phyloP scores from a whole-genome alignment of 2,888 invertebrate genomes.

The Tineola bisselliella region DNA sequence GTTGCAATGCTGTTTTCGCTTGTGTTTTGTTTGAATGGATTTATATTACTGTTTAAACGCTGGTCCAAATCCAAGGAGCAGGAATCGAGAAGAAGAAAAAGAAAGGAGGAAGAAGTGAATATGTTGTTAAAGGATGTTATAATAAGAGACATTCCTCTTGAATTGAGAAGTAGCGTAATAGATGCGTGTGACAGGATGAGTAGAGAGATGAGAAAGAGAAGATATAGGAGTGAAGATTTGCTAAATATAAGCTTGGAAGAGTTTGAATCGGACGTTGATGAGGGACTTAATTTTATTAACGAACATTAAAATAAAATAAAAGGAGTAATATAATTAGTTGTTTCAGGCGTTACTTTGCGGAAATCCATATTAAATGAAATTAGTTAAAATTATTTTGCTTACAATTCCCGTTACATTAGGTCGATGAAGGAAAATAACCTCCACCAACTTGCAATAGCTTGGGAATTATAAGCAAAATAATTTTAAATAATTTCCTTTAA shows the following conservation, averaged over 20 bases:
- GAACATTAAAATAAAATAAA: too few species aligned
- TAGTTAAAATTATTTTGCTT: too few species aligned
- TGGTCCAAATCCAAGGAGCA: neutral
- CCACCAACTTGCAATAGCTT: too few species aligned
- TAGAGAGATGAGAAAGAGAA: conserved; percentile 24
- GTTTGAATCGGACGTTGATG: neutral
- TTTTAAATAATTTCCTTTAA: too few species aligned
- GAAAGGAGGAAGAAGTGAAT: conserved; percentile 21
- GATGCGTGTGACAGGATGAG: conserved; percentile 17
- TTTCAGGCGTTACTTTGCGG: too few species aligned
- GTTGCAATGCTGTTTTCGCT: conserved; percentile 27
- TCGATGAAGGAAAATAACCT: too few species aligned
- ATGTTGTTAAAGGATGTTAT: conserved; percentile 29
- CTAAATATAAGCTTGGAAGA: conserved; percentile 20
- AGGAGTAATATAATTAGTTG: too few species aligned
- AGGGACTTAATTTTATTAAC: too few species aligned
- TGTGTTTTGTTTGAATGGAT: conserved; percentile 23
- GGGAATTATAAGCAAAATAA: too few species aligned
- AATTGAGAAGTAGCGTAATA: conserved; percentile 34
- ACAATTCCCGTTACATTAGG: too few species aligned
- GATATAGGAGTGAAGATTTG: conserved; percentile 29
- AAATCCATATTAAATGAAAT: too few species aligned
- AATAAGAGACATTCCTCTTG: conserved; percentile 38
- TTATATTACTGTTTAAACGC: neutral
- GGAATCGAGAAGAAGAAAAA: conserved; percentile 1